These are phyloP conservation scores for Pterois miles DNA, from an alignment of 2,797 vertebrate species.

Conservation along the genomic window DNA sequence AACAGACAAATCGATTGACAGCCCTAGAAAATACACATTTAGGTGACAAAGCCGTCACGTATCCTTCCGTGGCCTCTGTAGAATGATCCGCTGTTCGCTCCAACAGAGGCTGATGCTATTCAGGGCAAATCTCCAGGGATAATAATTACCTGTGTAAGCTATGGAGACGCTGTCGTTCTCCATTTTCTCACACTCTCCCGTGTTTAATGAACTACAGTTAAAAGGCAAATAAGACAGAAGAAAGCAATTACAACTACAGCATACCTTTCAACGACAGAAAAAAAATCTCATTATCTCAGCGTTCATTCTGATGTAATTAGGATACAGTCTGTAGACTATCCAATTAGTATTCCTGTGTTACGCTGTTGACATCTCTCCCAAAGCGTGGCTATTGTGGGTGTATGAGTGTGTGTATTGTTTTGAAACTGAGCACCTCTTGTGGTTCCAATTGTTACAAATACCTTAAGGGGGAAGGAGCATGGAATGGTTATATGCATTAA, in stretches of 20 bases:
- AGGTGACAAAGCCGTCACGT: background rate
- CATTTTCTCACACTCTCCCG: constrained; percentile 29
- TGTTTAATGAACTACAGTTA: constrained; percentile 66
- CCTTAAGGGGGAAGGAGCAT: constrained; percentile 4
- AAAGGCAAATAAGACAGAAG: constrained; percentile 74
- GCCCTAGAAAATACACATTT: background rate
- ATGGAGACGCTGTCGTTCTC: constrained; percentile 39
- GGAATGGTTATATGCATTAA: constrained; percentile 13
- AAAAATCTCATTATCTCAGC: constrained; percentile 67
- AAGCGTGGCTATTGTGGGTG: constrained; percentile 31
- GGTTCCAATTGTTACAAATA: constrained; percentile 26
- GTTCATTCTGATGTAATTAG: constrained; percentile 78
- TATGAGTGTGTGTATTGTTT: constrained; percentile 35
- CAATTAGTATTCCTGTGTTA: constrained; percentile 67
- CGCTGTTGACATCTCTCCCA: constrained; percentile 54
- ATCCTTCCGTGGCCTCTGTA: background rate
- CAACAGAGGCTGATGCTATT: constrained; percentile 25
- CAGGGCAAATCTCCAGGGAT: constrained; percentile 23
- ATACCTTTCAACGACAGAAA: constrained; percentile 63
- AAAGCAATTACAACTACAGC: constrained; percentile 73
- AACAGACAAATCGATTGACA: too few relatives aligned
- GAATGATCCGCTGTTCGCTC: constrained; percentile 10
- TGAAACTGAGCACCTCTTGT: background rate
- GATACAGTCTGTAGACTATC: constrained; percentile 67
- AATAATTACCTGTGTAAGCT: constrained; percentile 55